Evolutionary conservation across 2,797 vertebrate genomes (phyloP), one percentile per base, ranked within the genome.

Genomic region (Mus minutoides): DNA sequence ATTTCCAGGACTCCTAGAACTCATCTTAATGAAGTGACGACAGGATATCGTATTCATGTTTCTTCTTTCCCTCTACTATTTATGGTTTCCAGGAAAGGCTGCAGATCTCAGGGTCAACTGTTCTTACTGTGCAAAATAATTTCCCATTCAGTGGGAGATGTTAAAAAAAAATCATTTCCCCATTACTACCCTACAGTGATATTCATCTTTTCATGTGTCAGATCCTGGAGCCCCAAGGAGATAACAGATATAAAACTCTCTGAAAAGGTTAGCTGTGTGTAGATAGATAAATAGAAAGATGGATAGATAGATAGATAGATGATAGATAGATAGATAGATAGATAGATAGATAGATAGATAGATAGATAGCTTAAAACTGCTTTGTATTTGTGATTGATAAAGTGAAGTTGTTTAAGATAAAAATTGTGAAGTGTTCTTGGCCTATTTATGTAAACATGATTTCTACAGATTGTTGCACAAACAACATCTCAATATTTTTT

Each of bases 61-160:
- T 92, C 67, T 29, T 46, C 79, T 77, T 71, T 83, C 8, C 34
- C 75, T 76, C 17, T 29, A 46, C 54, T 73, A 9, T 86, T 78
- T 92, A 29, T 78, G 17, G 52, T 90, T 87, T 76, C 49, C 40
- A 46, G 75, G 56, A 24, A 76, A 62, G 60, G 12, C 75, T 87
- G 40, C 69, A 60, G 12, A 73, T 46, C 21, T 24, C 62, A 49
- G 76, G 29, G 12, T 43, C 79, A 89, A 43, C 43, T 75, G 37
- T 84, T 52, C 92, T 91, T 40, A 31, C 46, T 75, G 54, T 79
- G 75, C 82, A 58, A 54, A 91, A 82, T 54, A 76, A 71, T 84
- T 84, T 79, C 17, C 19, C 87, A 9, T 93, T 83, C 79, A 78
- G 12, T 37, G 64, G 46, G n/a, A 93, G n/a, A 60, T 24, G 88